Evolutionary conservation across 1,140 invertebrate species (phyloP), one percentile per base, ranked within the genome.

Genomic region (Tetragonula clypearis): DNA sequence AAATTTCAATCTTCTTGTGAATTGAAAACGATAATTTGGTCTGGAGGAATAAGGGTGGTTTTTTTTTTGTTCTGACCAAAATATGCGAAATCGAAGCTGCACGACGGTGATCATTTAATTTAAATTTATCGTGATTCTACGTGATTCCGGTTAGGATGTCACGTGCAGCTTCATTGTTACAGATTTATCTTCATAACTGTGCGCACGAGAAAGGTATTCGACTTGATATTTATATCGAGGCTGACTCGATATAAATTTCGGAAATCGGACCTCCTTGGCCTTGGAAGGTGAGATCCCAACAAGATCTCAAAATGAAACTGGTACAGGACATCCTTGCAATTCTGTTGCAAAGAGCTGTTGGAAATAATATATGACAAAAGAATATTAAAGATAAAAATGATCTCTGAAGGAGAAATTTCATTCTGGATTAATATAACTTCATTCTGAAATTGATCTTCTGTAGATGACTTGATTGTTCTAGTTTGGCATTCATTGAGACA

Each of bases 121-220:
- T 35, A 35, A 65, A 82, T 74, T 82, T 75, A 82, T 75, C 26
- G 71, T 26, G 41, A 65, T 82, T 53, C 58, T 82, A 82, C 56
- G 58, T 65, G 71, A n/a, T 75, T 75, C 58, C 56, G 58, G 71
- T 73, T 62, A 74, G 41, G 26, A 82, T 35, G 58, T 65, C 53
- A 4, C 79, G 11, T 65, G 41, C 23, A 72, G 79, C 56, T 81
- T 74, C 79, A 35, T 62, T 55, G 49, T 69, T n/a, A n/a, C 35
- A 58, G 30, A 53, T 81, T 81, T 53, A 65, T 81, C 69, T 62
- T 49, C 79, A 23, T 74, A 74, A 74, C 56, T 62, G 78, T 69
- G 78, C 30, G 30, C 12, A n/a, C 49, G 11, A 0, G 3, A 30
- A 15, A 58, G 21, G 56, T 41, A 12, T 41, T n/a, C 74, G 56